Evolutionary conservation across 1,140 invertebrate genomes (phyloP).

Genomic region (Hydropsyche tenuis): DNA sequence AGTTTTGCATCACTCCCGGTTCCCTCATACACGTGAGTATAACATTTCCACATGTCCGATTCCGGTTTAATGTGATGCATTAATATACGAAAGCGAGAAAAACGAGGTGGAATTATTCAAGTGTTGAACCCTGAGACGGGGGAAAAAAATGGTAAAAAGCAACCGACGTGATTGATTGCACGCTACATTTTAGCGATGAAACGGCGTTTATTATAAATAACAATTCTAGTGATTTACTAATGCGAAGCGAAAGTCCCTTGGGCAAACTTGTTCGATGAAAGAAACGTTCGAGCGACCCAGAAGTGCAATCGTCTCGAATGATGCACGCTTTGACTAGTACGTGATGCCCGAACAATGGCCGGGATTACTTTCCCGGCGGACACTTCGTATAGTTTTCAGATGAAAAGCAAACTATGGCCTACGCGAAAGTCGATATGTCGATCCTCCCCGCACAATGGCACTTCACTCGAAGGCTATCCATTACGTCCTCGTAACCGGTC

Average conservation of each 20-base stretch:
- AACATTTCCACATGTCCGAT: background rate
- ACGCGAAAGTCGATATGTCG: conserved; percentile 56
- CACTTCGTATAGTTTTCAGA: conserved; percentile 31
- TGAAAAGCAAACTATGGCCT: conserved; percentile 35
- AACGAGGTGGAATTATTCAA: background rate
- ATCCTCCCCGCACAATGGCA: conserved; percentile 49
- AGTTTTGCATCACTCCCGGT: conserved; percentile 78
- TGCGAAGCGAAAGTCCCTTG: background rate
- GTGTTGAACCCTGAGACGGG: no score
- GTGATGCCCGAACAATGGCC: conserved; percentile 30
- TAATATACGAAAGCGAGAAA: conserved; percentile 9
- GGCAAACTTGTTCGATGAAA: no score
- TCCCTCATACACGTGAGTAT: conserved; percentile 70
- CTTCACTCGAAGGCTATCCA: background rate
- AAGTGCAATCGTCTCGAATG: no score
- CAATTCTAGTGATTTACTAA: background rate
- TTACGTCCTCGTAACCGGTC: background rate
- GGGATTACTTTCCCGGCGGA: conserved; percentile 34
- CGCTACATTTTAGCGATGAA: background rate
- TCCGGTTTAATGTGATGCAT: background rate
- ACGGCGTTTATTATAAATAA: background rate
- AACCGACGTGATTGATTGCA: no score
- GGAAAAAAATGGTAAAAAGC: no score
- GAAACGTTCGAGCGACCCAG: no score
- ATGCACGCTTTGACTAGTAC: background rate